phyloP scores from a whole-genome alignment of 2,888 invertebrate genomes.

The Eristalis intricaria region DNA sequence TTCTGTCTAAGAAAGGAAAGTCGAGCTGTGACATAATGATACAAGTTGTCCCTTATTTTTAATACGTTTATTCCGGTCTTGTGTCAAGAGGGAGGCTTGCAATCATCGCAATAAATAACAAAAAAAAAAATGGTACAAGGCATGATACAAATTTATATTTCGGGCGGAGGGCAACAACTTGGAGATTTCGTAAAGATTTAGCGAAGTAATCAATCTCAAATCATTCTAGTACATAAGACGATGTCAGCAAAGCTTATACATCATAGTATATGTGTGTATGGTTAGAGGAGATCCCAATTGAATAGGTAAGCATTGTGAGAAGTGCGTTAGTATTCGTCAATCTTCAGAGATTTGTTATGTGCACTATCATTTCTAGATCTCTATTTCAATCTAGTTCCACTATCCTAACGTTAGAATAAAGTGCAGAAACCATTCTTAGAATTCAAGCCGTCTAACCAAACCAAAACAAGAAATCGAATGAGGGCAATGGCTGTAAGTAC shows the following conservation, averaged over 20 bases:
- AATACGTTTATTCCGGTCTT: slow-evolving; percentile 21
- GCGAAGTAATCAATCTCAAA: background rate
- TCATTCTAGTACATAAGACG: background rate
- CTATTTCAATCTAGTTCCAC: slow-evolving; percentile 49
- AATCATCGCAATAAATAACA: slow-evolving; percentile 37
- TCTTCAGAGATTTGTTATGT: slow-evolving; percentile 41
- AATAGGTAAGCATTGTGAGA: background rate
- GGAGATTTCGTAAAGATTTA: slow-evolving; percentile 30
- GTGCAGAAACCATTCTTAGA: slow-evolving; percentile 44
- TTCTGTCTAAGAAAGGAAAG: slow-evolving; percentile 1
- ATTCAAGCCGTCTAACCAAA: slow-evolving; percentile 62
- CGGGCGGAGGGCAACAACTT: slow-evolving; percentile 29
- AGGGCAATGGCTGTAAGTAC: slow-evolving; percentile 60
- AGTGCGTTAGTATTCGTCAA: slow-evolving; percentile 18
- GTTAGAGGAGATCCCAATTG: slow-evolving; percentile 19
- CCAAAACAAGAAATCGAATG: slow-evolving; percentile 62
- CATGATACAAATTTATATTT: slow-evolving; percentile 26
- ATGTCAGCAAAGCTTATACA: no score
- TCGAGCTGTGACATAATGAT: slow-evolving; percentile 18
- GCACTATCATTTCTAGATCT: slow-evolving; percentile 23
- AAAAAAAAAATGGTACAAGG: background rate
- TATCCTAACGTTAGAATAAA: slow-evolving; percentile 25
- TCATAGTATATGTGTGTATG: background rate
- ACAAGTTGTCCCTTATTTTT: background rate
- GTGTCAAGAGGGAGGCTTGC: slow-evolving; percentile 21